Evolutionary conservation across 2,113 vertebrate species (phyloP).

Genomic region (Ceuthmochares aereus): DNA sequence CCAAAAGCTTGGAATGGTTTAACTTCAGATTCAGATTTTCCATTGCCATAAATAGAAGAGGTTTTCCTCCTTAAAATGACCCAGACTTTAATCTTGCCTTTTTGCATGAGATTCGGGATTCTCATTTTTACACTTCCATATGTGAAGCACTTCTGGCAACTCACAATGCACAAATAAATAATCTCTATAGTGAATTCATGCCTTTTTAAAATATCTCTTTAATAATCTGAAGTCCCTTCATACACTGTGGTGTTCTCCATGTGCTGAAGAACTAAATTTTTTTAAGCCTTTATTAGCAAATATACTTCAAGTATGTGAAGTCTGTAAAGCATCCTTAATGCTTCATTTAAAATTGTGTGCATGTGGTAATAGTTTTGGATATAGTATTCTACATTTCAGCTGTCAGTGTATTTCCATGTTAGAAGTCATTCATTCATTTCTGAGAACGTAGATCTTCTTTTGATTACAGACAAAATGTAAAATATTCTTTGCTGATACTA

Average conservation of each 20-base stretch:
- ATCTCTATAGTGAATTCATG: background rate
- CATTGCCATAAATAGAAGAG: background rate
- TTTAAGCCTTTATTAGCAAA: background rate
- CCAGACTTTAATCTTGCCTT: background rate
- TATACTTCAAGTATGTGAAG: background rate
- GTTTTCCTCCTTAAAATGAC: background rate
- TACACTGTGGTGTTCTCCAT: background rate
- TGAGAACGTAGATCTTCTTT: background rate
- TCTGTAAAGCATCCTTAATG: background rate
- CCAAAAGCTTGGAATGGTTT: background rate
- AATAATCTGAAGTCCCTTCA: background rate
- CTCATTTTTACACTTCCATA: background rate
- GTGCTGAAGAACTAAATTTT: background rate
- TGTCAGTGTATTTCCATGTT: background rate
- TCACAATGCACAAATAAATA: background rate
- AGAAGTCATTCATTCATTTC: background rate
- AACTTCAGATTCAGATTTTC: background rate
- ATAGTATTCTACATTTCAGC: background rate
- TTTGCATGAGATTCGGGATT: background rate
- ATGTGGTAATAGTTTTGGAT: background rate
- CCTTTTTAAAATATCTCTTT: background rate
- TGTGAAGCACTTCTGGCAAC: background rate
- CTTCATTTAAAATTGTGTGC: background rate
- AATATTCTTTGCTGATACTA: background rate
- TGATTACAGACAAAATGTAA: background rate